phyloP scores from a whole-genome alignment of 2,797 vertebrate genomes.

The Pseudochaenichthys georgianus region DNA sequence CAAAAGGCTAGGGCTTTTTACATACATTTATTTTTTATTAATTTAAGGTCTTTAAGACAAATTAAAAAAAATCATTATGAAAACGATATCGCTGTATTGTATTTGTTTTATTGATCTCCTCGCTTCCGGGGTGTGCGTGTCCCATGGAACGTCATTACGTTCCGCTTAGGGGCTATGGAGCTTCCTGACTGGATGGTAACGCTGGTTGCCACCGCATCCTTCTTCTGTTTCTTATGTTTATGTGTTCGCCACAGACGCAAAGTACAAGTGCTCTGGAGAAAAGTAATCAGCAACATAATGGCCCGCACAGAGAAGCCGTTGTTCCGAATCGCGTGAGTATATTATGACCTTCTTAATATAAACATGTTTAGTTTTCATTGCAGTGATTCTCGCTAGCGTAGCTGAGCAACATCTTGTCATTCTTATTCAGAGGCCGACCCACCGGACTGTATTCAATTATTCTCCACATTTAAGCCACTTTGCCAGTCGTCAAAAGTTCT shows the following conservation, averaged over 20 bases:
- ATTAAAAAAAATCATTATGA: too few relatives aligned
- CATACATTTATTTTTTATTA: too few relatives aligned
- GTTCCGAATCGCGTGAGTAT: conserved; percentile 94
- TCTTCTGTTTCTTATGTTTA: conserved; percentile 70
- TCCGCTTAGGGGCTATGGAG: conserved; percentile 64
- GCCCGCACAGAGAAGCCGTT: conserved; percentile 91
- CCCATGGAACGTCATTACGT: conserved; percentile 53
- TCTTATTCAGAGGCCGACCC: background rate
- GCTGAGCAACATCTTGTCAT: conserved; percentile 22
- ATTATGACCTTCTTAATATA: fast-evolving
- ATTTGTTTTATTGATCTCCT: background rate
- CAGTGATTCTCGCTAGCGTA: conserved; percentile 10
- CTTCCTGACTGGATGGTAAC: conserved; percentile 73
- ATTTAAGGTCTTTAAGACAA: too few relatives aligned
- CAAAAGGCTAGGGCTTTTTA: too few relatives aligned
- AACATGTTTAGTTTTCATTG: background rate
- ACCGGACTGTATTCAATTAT: background rate
- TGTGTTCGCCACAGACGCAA: conserved; percentile 69
- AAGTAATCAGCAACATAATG: conserved; percentile 80
- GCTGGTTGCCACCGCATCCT: conserved; percentile 61
- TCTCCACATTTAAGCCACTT: background rate
- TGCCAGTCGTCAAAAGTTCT: fast-evolving
- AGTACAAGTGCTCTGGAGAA: conserved; percentile 53
- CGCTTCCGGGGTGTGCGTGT: conserved; percentile 16
- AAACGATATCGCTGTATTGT: background rate